Base-by-base conservation (phyloP, 2,888 invertebrate genomes). In the Pteria penguin region DNA sequence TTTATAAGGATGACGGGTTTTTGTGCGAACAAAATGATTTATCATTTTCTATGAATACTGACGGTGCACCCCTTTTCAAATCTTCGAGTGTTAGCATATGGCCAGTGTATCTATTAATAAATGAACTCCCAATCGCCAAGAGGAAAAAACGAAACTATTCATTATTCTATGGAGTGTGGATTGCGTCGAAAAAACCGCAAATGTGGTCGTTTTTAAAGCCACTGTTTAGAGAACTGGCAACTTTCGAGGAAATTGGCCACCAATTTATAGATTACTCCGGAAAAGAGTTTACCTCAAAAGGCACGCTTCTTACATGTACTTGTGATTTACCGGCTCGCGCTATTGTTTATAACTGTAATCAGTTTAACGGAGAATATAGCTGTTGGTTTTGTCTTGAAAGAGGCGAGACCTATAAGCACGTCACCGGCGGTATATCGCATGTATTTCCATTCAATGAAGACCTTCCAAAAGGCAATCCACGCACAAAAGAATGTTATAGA, bases 101-200 rank as follows among this genome's bases (percentile, higher is more conserved):
- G 78, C 78, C 75, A 2, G 75, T 78, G 0, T 75, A 75, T 60
- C n/a, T 78, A 11, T 55, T 78, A 14, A 69, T 78, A 52, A 78
- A 78, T 68, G 75, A 78, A 36, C 33, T 77, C 1, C 71, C 67
- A 18, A n/a, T 68, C 14, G 24, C 55, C 2, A n/a, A 60, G 32
- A 31, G 72, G 36, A 67, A 76, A 68, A 54, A 72, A n/a, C 11
- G 68, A 4, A 14, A 36, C 11, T 45, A n/a, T 52, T 60, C 60
- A n/a, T 8, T 70, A 11, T 70, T 61, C n/a, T 70, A 70, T 52
- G 61, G 70, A 1, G 60, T 69, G 4, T 69, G 69, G 69, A 69
- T 69, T 14, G 18, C 69, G 2, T 55, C 24, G 22, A 61, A 61
- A n/a, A 70, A 70, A 61, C 70, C 61, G n/a, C 61, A 61, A n/a